A percentile compares a stretch with the other conserved stretches of the same genome.
Conservation (phyloP, 1,140 invertebrate genomes). For the Orussus abietinus region DNA sequence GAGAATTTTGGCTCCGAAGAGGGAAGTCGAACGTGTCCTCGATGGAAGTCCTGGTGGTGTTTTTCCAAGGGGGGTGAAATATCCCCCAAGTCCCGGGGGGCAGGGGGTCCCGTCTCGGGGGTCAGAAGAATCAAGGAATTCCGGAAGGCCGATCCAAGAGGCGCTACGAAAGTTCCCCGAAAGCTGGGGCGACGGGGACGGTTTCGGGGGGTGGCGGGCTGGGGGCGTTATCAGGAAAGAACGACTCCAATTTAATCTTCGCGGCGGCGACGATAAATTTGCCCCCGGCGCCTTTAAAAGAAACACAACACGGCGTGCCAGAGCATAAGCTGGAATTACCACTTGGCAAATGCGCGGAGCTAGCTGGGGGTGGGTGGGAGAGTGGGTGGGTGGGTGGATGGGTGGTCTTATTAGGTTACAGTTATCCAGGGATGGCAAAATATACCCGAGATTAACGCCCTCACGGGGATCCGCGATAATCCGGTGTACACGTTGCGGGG, state of each 20-base stretch:
- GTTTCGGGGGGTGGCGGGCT: no score
- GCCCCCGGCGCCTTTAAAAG: slow-evolving; percentile 25
- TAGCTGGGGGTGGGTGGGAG: slow-evolving; percentile 6
- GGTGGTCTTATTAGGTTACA: slow-evolving; percentile 44
- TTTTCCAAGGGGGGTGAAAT: no score
- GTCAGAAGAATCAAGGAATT: no score
- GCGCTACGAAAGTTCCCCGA: no score
- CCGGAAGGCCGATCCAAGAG: no score
- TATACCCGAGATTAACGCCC: slow-evolving; percentile 43
- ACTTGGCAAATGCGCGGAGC: slow-evolving; percentile 29
- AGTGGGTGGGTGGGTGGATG: slow-evolving; percentile 14
- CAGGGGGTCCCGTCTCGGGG: no score
- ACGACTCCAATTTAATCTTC: slow-evolving; percentile 30
- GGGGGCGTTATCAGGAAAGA: no score
- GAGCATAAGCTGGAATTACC: slow-evolving; percentile 42
- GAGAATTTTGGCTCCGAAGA: no score
- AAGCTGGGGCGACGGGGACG: no score
- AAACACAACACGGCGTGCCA: slow-evolving; percentile 24
- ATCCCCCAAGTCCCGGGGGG: no score
- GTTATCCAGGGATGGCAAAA: slow-evolving; percentile 34
- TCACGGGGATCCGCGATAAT: slow-evolving; percentile 34
- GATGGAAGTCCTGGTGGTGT: no score
- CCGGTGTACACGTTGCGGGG: slow-evolving; percentile 34
- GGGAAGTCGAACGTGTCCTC: no score
- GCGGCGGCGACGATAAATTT: slow-evolving; percentile 25